Conservation (phyloP, 2,888 invertebrate species). For the Drosophila demipolita region DNA sequence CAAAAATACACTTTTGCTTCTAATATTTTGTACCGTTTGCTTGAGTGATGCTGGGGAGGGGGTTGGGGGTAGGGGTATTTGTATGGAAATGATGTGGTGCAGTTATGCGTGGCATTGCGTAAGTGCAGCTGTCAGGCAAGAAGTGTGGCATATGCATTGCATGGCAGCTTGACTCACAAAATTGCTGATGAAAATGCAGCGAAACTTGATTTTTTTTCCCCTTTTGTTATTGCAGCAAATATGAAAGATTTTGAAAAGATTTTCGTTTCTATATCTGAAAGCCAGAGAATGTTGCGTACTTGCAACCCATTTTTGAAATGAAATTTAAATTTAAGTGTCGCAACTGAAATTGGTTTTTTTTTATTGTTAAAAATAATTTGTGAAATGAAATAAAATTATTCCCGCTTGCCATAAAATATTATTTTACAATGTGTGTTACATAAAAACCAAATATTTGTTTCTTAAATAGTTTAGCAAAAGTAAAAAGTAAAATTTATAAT, state of each 20-base stretch:
- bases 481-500: neutral
- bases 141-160: constrained; percentile 45
- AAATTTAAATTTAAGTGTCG: neutral
- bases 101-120: constrained; percentile 74
- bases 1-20: constrained; percentile 46
- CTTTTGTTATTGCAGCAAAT: constrained; percentile 45
- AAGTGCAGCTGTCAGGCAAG: constrained; percentile 75
- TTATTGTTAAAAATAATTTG: neutral
- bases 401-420: neutral
- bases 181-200: constrained; percentile 69
- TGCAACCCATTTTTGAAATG: neutral
- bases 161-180: constrained; percentile 75
- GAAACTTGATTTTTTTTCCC: constrained; percentile 49
- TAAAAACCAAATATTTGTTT: neutral
- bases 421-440: neutral
- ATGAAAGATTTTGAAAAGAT: neutral
- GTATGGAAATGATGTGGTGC: constrained; percentile 25
- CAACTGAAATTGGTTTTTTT: neutral
- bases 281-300: neutral
- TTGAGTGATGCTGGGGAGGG: neutral
- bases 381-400: neutral
- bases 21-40: neutral
- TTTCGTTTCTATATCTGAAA: neutral
- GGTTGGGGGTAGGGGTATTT: no score
- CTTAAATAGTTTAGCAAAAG: neutral